Evolutionary conservation across 1,140 invertebrate species (phyloP), one percentile per base, ranked within the genome.

Genomic region (Spodoptera litura): DNA sequence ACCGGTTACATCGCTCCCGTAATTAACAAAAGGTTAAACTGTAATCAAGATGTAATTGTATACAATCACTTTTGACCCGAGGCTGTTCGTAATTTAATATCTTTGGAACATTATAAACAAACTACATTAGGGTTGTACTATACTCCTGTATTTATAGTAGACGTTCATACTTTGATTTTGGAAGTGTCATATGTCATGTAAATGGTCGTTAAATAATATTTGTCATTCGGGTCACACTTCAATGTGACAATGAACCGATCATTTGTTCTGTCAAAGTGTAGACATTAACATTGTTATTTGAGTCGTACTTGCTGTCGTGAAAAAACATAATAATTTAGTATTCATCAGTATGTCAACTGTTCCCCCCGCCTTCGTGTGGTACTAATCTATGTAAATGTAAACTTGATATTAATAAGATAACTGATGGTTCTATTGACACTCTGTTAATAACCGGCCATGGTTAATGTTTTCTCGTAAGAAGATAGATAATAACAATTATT

Each of bases 1-100:
- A 78, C 59, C 79, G 72, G 25, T 62, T 62, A 75, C 58, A 75
- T 58, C 72, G 76, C 68, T 81, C 78, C 71, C 80, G 81, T 87
- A 88, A 88, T 88, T 87, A 88, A 88, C 78, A 81, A 80, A 85
- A 84, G 82, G 83, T 87, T 85, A 88, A 85, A 86, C 71, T 83
- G 77, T 82, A 85, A 87, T 88, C 85, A 85, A 88, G 87, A 82
- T 83, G 83, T 87, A 85, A 84, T 88, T 81, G 81, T 84, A 83
- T 80, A 80, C 81, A 83, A 87, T 85, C 80, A 78, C 78, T 76
- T 80, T 75, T 78, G 75, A 79, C 85, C 82, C 78, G 83, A 51
- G 83, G 87, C 84, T 59, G 62, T 72, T 55, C 20, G 84, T 85
- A 82, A 83, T 82, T 86, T 87, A 84, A 85, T 87, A 85, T 85